Percentiles rank a stretch among this genome's conserved stretches.
phyloP scores from a whole-genome alignment of 2,888 invertebrate genomes.

The Imbricaverruca yamaguchii region DNA sequence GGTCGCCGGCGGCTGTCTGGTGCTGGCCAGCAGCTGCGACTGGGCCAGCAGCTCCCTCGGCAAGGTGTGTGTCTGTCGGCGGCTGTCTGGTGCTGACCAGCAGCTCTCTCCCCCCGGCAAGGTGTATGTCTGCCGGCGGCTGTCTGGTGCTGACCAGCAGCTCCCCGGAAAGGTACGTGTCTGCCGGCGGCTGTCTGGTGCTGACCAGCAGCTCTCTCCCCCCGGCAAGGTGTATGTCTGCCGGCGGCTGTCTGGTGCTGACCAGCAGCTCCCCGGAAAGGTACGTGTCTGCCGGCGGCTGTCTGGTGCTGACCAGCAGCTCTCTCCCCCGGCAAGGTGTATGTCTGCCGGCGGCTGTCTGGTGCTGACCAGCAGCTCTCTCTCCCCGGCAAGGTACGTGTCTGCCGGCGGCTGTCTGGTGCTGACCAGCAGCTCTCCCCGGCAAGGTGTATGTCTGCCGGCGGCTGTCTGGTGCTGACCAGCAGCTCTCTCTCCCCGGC shows the following conservation, averaged over 20 bases:
- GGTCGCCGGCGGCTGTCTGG: not conserved
- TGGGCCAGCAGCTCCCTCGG: not conserved
- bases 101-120: not conserved
- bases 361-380: not conserved
- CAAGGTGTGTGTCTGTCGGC: not conserved
- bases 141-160: not conserved
- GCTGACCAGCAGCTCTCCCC: not conserved
- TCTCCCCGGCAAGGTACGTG: not conserved
- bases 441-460: not conserved
- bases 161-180: not conserved
- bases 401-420: not conserved
- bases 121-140: not conserved
- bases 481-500: not conserved
- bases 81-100: not conserved
- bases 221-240: not conserved
- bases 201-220: not conserved
- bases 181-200: not conserved
- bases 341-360: not conserved
- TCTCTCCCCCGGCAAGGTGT: not conserved
- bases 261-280: not conserved
- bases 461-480: conserved; percentile 2
- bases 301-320: not conserved
- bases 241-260: not conserved
- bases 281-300: not conserved
- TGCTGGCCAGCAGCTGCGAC: not conserved